Percentiles rank a stretch among this genome's conserved stretches.
phyloP scores from a whole-genome alignment of 2,888 invertebrate species.

The Chironomus tentans region DNA sequence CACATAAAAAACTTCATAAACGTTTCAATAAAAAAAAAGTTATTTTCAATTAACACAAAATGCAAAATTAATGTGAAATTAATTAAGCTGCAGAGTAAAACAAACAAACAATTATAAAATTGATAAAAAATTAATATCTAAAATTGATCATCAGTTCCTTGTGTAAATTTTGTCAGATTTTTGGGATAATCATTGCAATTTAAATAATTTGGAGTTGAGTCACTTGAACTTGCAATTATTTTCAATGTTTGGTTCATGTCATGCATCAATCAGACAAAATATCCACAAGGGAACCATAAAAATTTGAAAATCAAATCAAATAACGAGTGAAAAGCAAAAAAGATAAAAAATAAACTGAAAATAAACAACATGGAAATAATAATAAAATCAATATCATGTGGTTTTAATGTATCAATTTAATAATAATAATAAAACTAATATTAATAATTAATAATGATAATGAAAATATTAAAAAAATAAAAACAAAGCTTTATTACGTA shows the following conservation, averaged over 20 bases:
- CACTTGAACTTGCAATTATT: too few relatives aligned
- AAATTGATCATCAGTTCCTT: too few relatives aligned
- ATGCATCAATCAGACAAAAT: too few relatives aligned
- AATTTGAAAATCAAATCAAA: background rate
- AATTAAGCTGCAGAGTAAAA: background rate
- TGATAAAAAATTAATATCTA: background rate
- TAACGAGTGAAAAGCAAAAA: background rate
- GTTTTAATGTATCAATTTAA: slow-evolving; percentile 25
- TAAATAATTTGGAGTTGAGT: too few relatives aligned
- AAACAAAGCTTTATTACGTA: slow-evolving; percentile 25
- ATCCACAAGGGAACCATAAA: too few relatives aligned
- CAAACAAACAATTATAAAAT: background rate
- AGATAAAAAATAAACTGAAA: background rate
- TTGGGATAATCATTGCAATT: too few relatives aligned
- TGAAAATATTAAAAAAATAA: background rate
- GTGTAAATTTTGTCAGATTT: too few relatives aligned
- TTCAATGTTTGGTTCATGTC: too few relatives aligned
- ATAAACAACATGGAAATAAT: background rate
- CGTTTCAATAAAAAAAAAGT: too few relatives aligned
- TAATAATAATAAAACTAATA: background rate
- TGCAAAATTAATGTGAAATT: background rate
- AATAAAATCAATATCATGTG: slow-evolving; percentile 19
- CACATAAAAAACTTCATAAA: too few relatives aligned
- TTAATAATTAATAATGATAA: too few relatives aligned
- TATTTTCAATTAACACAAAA: too few relatives aligned